Percentiles rank a stretch among this genome's conserved stretches.
phyloP scores from a whole-genome alignment of 1,140 invertebrate species.

The Hyles vespertilio region DNA sequence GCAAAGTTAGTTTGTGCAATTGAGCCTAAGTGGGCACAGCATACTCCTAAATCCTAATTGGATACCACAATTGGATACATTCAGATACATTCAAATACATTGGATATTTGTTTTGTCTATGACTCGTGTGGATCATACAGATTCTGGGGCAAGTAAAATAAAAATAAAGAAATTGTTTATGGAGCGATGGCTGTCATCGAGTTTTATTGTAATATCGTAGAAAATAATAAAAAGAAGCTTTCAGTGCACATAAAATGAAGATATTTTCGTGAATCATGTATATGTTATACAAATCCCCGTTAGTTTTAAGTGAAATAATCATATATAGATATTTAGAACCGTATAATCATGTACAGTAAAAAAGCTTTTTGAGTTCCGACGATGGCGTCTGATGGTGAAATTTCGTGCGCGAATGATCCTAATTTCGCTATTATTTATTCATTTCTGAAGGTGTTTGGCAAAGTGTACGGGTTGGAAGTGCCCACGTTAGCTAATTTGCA shows the following conservation, averaged over 20 bases:
- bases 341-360: slow-evolving; percentile 60
- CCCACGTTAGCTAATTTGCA: slow-evolving; percentile 89
- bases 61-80: too few relatives aligned
- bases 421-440: slow-evolving; percentile 97
- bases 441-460: slow-evolving; percentile 92
- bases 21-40: too few relatives aligned
- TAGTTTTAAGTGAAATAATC: slow-evolving; percentile 64
- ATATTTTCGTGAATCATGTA: slow-evolving; percentile 75
- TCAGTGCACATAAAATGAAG: slow-evolving; percentile 59
- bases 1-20: too few relatives aligned
- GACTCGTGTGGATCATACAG: too few relatives aligned
- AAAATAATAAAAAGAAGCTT: slow-evolving; percentile 63
- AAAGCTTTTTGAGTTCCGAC: slow-evolving; percentile 72
- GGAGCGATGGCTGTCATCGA: slow-evolving; percentile 69
- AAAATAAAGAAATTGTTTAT: slow-evolving; percentile 46
- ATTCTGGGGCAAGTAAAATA: background rate
- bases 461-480: slow-evolving; percentile 84
- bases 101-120: too few relatives aligned
- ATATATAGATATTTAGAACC: slow-evolving; percentile 55
- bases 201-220: slow-evolving; percentile 68
- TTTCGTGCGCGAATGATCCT: slow-evolving; percentile 93
- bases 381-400: slow-evolving; percentile 91
- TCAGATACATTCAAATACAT: too few relatives aligned
- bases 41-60: too few relatives aligned
- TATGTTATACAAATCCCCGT: slow-evolving; percentile 68